A percentile compares a stretch with the other conserved stretches of the same genome.
These are phyloP conservation scores for Pentalonia nigronervosa DNA, from an alignment of 1,140 invertebrate genomes.

Conservation along the genomic window DNA sequence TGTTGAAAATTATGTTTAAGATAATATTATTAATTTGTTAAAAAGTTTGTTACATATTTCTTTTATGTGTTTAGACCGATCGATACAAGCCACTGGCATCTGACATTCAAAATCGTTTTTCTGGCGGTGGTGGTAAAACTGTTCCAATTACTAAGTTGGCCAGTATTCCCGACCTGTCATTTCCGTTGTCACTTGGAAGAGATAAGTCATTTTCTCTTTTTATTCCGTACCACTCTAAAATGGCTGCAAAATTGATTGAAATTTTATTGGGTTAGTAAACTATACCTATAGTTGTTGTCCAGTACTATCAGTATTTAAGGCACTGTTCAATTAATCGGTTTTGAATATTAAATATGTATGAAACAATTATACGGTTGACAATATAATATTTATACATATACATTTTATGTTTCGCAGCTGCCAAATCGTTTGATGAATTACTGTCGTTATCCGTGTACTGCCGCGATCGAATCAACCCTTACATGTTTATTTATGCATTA, in stretches of 20 bases:
- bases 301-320: neutral
- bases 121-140: constrained; percentile 60
- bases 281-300: neutral
- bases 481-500: constrained; percentile 79
- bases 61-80: constrained; percentile 67
- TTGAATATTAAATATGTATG: neutral
- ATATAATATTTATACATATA: neutral
- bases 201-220: constrained; percentile 79
- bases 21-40: neutral
- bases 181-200: constrained; percentile 73
- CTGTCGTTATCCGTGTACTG: constrained; percentile 68
- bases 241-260: constrained; percentile 75
- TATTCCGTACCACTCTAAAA: constrained; percentile 73
- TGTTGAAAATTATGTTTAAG: neutral
- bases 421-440: constrained; percentile 44
- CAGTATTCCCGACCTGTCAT: constrained; percentile 72
- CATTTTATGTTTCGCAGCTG: neutral
- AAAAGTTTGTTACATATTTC: neutral
- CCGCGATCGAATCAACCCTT: constrained; percentile 77
- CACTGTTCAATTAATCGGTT: neutral
- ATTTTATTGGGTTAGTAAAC: constrained; percentile 72
- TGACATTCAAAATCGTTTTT: constrained; percentile 59
- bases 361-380: neutral
- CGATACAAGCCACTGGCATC: constrained; percentile 61
- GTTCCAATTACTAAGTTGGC: constrained; percentile 70